Base-by-base conservation (phyloP, 1,140 invertebrate species). In the Leptinotarsa undecemlineata region DNA sequence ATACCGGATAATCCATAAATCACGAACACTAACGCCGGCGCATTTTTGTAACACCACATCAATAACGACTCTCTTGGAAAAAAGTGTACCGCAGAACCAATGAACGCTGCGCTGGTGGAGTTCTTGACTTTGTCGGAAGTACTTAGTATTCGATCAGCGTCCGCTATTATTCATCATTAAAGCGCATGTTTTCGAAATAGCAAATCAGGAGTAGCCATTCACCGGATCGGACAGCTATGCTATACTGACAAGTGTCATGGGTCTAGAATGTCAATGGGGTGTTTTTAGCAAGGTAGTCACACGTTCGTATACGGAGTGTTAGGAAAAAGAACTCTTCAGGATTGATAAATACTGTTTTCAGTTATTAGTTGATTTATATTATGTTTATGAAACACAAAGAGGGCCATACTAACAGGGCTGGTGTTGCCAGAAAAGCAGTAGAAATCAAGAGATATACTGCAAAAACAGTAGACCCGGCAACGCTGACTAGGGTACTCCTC, bases 141-240 rank as follows among this genome's bases (percentile, higher is more conserved):
- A 57, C 51, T 57, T 57, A 57, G 51, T 57, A 57, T 57, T 57
- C 51, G 0, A 57, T 57, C 51, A 14, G 15, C 15, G 51, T n/a
- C 15, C 17, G 14, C 17, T 17, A 57, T 57, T 57, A 57, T 57
- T 57, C 51, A 57, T 57, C 51, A 57, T 57, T 57, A 57, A 57
- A 57, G 51, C 51, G n/a, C 51, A 57, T 57, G 51, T 57, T 57
- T 57, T 15, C n/a, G 51, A 57, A 57, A 57, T 57, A 57, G 51
- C 51, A 57, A 57, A 57, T 57, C 51, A 57, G 51, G 17, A 57
- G n/a, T 17, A n/a, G 51, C 51, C 17, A 57, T 57, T 57, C 51
- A 57, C 17, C 6, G n/a, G 51, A 15, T 57, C 17, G 51, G 17
- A 19, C 51, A 17, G 4, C 15, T 17, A 15, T 5, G 15, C 51